Evolutionary conservation across 2,797 vertebrate species (phyloP), one percentile per base, ranked within the genome.

Genomic region (Danio albolineatus): DNA sequence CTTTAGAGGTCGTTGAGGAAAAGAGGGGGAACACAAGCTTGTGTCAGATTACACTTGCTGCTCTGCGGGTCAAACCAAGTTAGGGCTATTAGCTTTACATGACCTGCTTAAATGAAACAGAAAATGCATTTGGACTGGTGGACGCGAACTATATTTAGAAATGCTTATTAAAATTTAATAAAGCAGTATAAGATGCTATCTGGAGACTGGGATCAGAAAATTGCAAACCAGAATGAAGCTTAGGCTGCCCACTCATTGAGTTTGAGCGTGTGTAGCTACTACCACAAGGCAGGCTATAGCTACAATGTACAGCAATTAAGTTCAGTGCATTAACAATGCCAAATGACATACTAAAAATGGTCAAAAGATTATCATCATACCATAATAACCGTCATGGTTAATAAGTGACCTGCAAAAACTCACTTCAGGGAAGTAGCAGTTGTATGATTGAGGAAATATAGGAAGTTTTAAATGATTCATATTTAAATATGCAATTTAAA

Each of bases 1-100:
- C 39, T 76, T 44, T 54, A 43, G 73, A 65, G 73, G 60, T 54
- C 13, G 5, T 28, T 65, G 9, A 54, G n/a, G 16, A 65, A 51
- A 13, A 62, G 28, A 62, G n/a, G n/a, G 2, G 10, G 41, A 51
- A 62, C 44, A 49, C 17, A 57, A 46, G 54, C 4, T 3, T 36
- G 56, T 38, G 46, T 14, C 44, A n/a, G 73, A 54, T 76, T 53
- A 41, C 60, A 64, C 8, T 6, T 9, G 21, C 10, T 61, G 56
- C 28, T 28, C 28, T 28, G n/a, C n/a, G 6, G 73, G 59, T 76
- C 73, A 41, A 44, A 21, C 60, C 4, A 1, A 4, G 60, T 54
- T n/a, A 53, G 17, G 10, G 48, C 60, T 12, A 43, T 76, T 51
- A 65, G 60, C 60, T 65, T 60, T 12, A 39, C 13, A 5, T 59